These are phyloP conservation scores for Parnassius glacialis DNA, from an alignment of 2,888 invertebrate genomes.

Conservation along the genomic window DNA sequence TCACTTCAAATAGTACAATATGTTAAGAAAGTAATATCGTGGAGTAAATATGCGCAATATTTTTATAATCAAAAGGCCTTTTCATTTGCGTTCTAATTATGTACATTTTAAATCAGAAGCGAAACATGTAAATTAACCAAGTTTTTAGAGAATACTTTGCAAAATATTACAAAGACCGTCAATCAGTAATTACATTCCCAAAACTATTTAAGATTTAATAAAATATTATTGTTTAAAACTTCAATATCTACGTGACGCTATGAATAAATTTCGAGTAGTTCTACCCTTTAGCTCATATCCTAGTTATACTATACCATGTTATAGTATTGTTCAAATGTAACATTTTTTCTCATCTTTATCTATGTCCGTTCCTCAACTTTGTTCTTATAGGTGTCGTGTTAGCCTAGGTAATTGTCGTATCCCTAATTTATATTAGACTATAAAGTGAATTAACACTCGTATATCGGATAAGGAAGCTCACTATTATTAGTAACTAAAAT, in stretches of 20 bases:
- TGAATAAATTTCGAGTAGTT: slow-evolving; percentile 27
- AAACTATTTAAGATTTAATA: slow-evolving; percentile 1
- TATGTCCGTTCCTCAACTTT: slow-evolving; percentile 80
- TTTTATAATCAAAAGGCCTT: too few relatives aligned
- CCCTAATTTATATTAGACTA: slow-evolving; percentile 53
- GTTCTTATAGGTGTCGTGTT: slow-evolving; percentile 78
- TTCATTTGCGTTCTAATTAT: too few relatives aligned
- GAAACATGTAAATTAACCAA: too few relatives aligned
- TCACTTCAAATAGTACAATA: background rate
- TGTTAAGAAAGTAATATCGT: background rate
- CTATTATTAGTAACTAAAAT: slow-evolving; percentile 53
- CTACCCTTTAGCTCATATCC: slow-evolving; percentile 40
- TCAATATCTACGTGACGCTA: background rate
- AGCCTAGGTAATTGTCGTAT: slow-evolving; percentile 78
- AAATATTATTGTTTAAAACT: slow-evolving; percentile 31
- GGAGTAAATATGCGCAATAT: too few relatives aligned
- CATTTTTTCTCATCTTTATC: slow-evolving; percentile 61
- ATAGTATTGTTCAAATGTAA: slow-evolving; percentile 65
- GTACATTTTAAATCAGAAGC: too few relatives aligned
- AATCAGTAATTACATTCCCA: background rate
- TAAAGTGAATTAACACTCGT: slow-evolving; percentile 10
- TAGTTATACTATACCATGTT: slow-evolving; percentile 49
- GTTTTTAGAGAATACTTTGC: background rate
- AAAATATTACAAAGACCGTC: background rate
- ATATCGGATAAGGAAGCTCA: slow-evolving; percentile 66